Conservation (phyloP, 2,888 invertebrate species). For the Mylabris sibirica region DNA sequence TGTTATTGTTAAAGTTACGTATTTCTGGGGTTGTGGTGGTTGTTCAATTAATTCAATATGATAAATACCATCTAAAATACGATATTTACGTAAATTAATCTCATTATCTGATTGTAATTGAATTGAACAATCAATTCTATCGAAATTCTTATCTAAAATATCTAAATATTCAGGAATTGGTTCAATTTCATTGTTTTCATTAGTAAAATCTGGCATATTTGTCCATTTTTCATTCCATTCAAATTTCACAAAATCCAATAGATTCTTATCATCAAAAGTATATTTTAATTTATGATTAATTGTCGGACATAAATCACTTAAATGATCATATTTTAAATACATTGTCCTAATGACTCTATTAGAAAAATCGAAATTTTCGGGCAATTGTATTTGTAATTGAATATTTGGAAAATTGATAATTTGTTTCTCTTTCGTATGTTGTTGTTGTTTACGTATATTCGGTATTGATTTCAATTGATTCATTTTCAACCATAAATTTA, state of each 20-base stretch:
- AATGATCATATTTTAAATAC: slow-evolving; percentile 65
- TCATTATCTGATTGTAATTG: slow-evolving; percentile 64
- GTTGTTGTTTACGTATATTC: slow-evolving; percentile 54
- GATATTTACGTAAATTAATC: slow-evolving; percentile 78
- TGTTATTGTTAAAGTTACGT: slow-evolving; percentile 61
- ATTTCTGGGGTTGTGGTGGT: slow-evolving; percentile 77
- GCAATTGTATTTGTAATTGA: slow-evolving; percentile 60
- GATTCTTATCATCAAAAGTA: slow-evolving; percentile 38
- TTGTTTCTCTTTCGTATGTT: not conserved
- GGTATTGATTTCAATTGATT: slow-evolving; percentile 58
- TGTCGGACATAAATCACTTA: slow-evolving; percentile 62
- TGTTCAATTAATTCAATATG: slow-evolving; percentile 76
- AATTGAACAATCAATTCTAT: not conserved
- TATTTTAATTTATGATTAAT: slow-evolving; percentile 25
- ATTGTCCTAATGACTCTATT: slow-evolving; percentile 62
- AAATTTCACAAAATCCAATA: slow-evolving; percentile 42
- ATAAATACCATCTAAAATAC: slow-evolving; percentile 79
- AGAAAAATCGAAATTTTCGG: slow-evolving; percentile 59
- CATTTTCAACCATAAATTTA: slow-evolving; percentile 63
- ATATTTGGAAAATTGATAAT: slow-evolving; percentile 59
- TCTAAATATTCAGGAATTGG: slow-evolving; percentile 50
- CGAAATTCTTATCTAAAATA: not conserved
- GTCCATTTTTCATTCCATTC: slow-evolving; percentile 53
- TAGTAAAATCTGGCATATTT: not conserved
- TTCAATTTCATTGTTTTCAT: not conserved